Conservation (phyloP, 1,140 invertebrate species). For the Diorhabda sublineata region DNA sequence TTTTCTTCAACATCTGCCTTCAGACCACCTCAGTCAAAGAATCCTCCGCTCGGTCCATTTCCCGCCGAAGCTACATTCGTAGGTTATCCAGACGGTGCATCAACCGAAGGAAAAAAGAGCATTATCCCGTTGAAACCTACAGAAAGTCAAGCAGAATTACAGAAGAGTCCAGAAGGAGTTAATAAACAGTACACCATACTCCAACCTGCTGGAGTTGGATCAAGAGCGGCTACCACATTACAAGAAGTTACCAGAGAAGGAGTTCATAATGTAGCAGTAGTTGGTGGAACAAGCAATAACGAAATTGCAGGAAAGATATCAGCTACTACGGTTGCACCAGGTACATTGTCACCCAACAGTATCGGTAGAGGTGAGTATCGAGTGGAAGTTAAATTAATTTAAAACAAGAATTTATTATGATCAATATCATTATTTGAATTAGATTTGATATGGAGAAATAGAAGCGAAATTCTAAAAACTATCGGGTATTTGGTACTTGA, state of each 20-base stretch:
- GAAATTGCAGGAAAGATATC: constrained; percentile 31
- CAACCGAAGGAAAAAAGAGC: constrained; percentile 48
- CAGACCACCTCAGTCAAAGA: constrained; percentile 57
- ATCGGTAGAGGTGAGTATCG: constrained; percentile 65
- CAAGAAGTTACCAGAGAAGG: constrained; percentile 69
- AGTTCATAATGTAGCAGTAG: constrained; percentile 59
- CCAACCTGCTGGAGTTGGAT: constrained; percentile 72
- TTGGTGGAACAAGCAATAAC: constrained; percentile 10
- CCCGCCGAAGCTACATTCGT: constrained; percentile 62
- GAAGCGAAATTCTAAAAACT: too few relatives aligned
- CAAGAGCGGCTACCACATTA: constrained; percentile 69
- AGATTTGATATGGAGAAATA: too few relatives aligned
- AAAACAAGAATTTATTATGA: too few relatives aligned
- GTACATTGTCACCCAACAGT: constrained; percentile 67
- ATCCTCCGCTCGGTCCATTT: constrained; percentile 54
- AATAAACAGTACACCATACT: constrained; percentile 74
- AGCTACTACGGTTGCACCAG: constrained; percentile 42
- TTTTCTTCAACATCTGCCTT: constrained; percentile 65
- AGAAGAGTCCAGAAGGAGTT: constrained; percentile 52
- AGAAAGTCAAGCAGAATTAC: constrained; percentile 23
- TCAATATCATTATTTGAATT: too few relatives aligned
- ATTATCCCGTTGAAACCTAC: constrained; percentile 28
- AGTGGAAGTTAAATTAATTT: not conserved
- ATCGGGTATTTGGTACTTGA: too few relatives aligned
- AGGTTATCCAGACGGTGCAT: constrained; percentile 52